A percentile compares a stretch with the other conserved stretches of the same genome.
These are phyloP conservation scores for Falco concolor DNA, from an alignment of 2,797 vertebrate species.

Conservation along the genomic window DNA sequence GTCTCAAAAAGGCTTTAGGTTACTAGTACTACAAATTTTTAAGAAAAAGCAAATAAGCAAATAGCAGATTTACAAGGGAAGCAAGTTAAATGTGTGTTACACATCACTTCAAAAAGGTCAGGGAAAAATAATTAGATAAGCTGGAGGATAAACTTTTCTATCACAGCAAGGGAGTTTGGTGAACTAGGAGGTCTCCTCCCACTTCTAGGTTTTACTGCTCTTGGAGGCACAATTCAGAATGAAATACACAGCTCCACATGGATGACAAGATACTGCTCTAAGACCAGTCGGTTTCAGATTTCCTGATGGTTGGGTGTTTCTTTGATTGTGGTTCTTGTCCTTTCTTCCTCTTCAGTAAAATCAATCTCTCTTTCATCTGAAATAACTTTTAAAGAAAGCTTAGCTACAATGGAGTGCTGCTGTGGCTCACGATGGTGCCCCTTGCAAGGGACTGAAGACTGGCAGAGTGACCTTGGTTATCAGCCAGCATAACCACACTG, in stretches of 20 bases:
- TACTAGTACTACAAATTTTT: background rate
- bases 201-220: background rate
- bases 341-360: background rate
- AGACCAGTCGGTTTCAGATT: rapidly evolving
- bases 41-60: background rate
- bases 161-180: background rate
- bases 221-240: background rate
- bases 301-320: background rate
- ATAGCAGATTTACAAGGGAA: background rate
- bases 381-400: background rate
- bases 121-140: background rate
- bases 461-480: background rate
- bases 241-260: rapidly evolving
- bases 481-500: background rate
- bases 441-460: background rate
- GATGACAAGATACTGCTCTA: background rate
- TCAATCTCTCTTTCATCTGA: background rate
- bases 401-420: background rate
- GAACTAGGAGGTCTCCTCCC: background rate
- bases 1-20: background rate
- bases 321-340: background rate
- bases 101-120: background rate
- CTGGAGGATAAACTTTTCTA: background rate
- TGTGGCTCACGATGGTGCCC: rapidly evolving
- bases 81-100: background rate